These are phyloP conservation scores for Xanthia togata DNA, from an alignment of 2,888 invertebrate species.

Conservation along the genomic window DNA sequence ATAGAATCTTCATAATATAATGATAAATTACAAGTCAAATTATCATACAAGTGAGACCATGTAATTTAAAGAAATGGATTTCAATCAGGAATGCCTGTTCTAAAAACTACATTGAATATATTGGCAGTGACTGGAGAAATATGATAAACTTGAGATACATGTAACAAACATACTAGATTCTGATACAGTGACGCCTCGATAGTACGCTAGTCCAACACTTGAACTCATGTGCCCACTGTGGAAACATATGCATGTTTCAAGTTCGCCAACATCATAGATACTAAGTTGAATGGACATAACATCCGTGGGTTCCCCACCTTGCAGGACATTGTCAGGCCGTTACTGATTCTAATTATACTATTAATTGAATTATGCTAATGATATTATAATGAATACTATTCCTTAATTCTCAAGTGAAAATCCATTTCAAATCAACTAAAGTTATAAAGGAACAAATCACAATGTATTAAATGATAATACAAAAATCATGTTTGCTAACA, in stretches of 20 bases:
- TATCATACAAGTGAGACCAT: conserved; percentile 89
- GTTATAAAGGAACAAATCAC: conserved; percentile 86
- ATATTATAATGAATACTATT: conserved; percentile 69
- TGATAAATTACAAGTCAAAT: conserved; percentile 87
- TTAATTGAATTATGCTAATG: conserved; percentile 65
- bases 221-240: neutral
- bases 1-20: conserved; percentile 86
- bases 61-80: conserved; percentile 84
- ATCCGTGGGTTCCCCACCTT: conserved; percentile 6
- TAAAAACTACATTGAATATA: conserved; percentile 76
- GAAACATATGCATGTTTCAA: conserved; percentile 38
- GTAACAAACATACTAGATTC: conserved; percentile 44
- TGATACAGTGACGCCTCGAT: conserved; percentile 22
- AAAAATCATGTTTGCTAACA: conserved; percentile 80
- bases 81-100: conserved; percentile 83
- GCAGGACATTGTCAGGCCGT: conserved; percentile 29
- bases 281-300: conserved; percentile 18
- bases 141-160: conserved; percentile 61
- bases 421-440: conserved; percentile 80
- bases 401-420: conserved; percentile 70
- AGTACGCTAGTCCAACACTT: neutral
- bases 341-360: conserved; percentile 58
- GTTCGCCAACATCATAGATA: conserved; percentile 15
- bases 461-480: conserved; percentile 77
- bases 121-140: conserved; percentile 85